Evolutionary conservation across 2,797 vertebrate species (phyloP).

Genomic region (Sebastes taczanowskii): DNA sequence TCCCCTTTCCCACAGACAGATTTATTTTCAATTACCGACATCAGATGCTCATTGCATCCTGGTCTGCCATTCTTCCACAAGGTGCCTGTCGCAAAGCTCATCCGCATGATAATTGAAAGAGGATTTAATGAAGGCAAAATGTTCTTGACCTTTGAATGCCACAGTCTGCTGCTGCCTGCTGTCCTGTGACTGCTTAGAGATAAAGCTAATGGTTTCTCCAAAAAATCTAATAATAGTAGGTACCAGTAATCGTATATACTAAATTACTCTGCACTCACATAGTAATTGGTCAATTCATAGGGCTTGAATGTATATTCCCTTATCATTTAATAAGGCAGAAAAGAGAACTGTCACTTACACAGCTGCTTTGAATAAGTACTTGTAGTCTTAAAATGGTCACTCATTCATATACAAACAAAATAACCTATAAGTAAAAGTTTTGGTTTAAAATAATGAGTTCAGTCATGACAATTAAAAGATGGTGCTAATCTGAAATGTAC

Average conservation of each 20-base stretch:
- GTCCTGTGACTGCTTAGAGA: conserved; percentile 38
- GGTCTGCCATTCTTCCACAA: conserved; percentile 33
- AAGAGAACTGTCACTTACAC: not conserved
- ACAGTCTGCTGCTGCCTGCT: conserved; percentile 58
- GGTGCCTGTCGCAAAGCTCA: conserved; percentile 56
- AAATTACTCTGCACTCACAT: not conserved
- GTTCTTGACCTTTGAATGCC: conserved; percentile 76
- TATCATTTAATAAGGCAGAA: not conserved
- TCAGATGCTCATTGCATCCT: conserved; percentile 32
- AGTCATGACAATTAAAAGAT: not conserved
- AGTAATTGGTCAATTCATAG: not conserved
- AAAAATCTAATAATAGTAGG: conserved; percentile 11
- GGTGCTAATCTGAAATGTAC: not conserved
- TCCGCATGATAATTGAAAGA: conserved; percentile 59
- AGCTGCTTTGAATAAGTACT: not conserved
- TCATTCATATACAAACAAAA: not conserved
- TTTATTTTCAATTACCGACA: conserved; percentile 60
- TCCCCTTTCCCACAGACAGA: conserved; percentile 26
- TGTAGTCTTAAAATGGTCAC: not conserved
- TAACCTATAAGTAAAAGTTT: not conserved
- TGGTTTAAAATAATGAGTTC: not conserved
- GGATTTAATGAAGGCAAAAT: conserved; percentile 69
- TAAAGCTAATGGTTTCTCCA: conserved; percentile 7
- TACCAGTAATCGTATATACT: not conserved
- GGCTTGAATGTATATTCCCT: not conserved